A percentile compares a stretch with the other conserved stretches of the same genome.
These are phyloP conservation scores for Scaptomyza graminum DNA, from an alignment of 1,140 invertebrate genomes.

Conservation along the genomic window DNA sequence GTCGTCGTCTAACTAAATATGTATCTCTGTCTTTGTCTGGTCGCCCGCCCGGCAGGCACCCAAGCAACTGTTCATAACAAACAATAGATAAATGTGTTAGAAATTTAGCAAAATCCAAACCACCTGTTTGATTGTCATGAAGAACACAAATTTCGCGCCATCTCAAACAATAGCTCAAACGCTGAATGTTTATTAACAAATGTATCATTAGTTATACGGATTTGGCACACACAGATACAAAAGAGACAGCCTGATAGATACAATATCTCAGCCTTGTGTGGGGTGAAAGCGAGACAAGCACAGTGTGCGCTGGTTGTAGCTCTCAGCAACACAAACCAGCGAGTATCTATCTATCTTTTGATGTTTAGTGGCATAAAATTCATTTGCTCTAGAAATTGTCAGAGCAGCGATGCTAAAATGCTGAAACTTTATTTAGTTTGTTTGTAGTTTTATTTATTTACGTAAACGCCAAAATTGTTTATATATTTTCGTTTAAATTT, in stretches of 20 bases:
- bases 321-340: constrained; percentile 22
- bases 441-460: background rate
- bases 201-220: constrained; percentile 31
- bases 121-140: background rate
- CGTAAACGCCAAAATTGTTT: background rate
- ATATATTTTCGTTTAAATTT: background rate
- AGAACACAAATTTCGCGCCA: background rate
- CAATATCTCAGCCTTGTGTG: background rate
- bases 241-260: constrained; percentile 38
- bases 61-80: constrained; percentile 36
- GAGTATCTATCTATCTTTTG: constrained; percentile 21
- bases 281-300: constrained; percentile 33
- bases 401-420: constrained; percentile 12
- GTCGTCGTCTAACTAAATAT: constrained; percentile 19
- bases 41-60: background rate
- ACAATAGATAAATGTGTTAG: constrained; percentile 41
- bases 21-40: constrained; percentile 53
- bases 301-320: background rate
- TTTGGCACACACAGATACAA: constrained; percentile 43
- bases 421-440: background rate
- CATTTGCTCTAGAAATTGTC: constrained; percentile 24
- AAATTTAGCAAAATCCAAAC: constrained; percentile 19
- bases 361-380: constrained; percentile 30
- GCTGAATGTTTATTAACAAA: constrained; percentile 55
- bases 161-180: background rate